A percentile compares a stretch with the other conserved stretches of the same genome.
phyloP scores from a whole-genome alignment of 2,888 invertebrate species.

The Lordiphosa fenestrarum region DNA sequence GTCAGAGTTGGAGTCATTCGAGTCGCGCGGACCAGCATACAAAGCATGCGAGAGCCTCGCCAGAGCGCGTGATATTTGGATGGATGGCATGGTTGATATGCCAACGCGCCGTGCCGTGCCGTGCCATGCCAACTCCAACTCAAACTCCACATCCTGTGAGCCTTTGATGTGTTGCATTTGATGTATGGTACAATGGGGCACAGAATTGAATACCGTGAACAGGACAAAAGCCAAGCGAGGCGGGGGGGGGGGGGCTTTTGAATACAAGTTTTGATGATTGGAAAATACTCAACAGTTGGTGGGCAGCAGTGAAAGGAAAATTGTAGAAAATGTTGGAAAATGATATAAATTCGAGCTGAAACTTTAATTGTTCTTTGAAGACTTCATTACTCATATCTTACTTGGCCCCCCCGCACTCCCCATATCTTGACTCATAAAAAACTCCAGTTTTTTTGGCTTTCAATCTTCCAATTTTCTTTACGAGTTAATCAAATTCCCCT shows the following conservation, averaged over 20 bases:
- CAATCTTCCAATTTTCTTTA: no score
- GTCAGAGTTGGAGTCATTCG: slow-evolving; percentile 21
- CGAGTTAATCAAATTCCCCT: slow-evolving; percentile 13
- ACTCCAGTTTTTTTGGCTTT: no score
- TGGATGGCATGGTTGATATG: slow-evolving; percentile 70
- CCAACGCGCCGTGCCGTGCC: slow-evolving; percentile 41
- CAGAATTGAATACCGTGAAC: slow-evolving; percentile 23
- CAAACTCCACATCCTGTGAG: slow-evolving; percentile 21
- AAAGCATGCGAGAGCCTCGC: slow-evolving; percentile 24
- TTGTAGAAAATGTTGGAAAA: not conserved
- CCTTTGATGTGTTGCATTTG: slow-evolving; percentile 51
- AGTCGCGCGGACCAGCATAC: slow-evolving; percentile 16
- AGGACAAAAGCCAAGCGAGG: slow-evolving; percentile 23
- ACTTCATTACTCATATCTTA: no score
- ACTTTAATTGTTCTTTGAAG: not conserved
- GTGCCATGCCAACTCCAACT: not conserved
- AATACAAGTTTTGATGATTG: slow-evolving; percentile 27
- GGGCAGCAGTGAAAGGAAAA: slow-evolving; percentile 6
- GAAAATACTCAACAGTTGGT: slow-evolving; percentile 21
- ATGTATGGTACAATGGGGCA: slow-evolving; percentile 31
- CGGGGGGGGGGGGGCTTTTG: slow-evolving; percentile 25
- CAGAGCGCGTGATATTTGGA: slow-evolving; percentile 64
- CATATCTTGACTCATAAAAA: no score
- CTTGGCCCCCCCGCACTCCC: no score
- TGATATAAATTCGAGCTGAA: not conserved